Conservation (phyloP, 2,113 vertebrate species). For the Cromileptes altivelis region DNA sequence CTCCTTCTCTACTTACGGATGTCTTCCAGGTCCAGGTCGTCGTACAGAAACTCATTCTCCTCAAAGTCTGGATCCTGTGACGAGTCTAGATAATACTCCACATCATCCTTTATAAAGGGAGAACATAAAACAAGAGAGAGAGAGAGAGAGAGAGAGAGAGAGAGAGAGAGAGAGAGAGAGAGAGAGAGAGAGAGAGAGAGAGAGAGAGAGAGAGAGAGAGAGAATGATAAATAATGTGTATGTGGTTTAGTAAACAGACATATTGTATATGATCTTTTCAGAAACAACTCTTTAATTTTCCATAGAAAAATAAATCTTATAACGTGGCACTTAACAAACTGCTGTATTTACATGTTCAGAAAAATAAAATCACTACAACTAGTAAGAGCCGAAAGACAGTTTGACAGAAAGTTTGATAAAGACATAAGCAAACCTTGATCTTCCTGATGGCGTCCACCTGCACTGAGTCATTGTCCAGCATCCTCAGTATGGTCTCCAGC, state of each 20-base stretch:
- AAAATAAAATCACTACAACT: background rate
- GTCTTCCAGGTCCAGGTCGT: constrained; percentile 93
- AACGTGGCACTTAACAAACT: background rate
- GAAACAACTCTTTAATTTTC: background rate
- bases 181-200: background rate
- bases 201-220: background rate
- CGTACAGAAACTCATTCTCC: constrained; percentile 93
- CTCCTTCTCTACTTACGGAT: constrained; percentile 84
- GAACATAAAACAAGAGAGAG: background rate
- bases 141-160: background rate
- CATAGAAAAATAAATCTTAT: background rate
- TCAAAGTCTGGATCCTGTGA: constrained; percentile 94
- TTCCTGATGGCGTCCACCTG: constrained; percentile 91
- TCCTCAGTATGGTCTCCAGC: constrained; percentile 93
- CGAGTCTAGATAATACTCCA: constrained; percentile 93
- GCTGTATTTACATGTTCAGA: no score
- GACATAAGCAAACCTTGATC: constrained; percentile 83
- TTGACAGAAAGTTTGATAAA: background rate
- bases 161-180: background rate
- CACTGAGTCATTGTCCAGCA: constrained; percentile 93
- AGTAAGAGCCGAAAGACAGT: no score
- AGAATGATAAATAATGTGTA: background rate
- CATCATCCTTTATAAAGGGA: constrained; percentile 81
- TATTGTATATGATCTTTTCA: background rate
- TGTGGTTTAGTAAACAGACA: background rate